Evolutionary conservation across 2,888 invertebrate genomes (phyloP).

Genomic region (Chrysina gloriosa): DNA sequence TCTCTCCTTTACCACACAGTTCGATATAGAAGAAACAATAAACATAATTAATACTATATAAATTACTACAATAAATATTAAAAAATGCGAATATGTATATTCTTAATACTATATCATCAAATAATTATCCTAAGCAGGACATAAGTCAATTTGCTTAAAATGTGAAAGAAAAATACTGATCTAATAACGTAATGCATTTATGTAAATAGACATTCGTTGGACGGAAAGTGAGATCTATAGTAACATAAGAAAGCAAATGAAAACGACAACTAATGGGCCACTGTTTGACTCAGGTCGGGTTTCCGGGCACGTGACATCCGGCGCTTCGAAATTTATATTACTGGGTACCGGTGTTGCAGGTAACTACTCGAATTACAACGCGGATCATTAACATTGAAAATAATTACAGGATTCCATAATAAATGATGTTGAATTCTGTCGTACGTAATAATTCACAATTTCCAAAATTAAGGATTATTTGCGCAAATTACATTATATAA

Average conservation of each 20-base stretch:
- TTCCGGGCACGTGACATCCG: conserved; percentile 58
- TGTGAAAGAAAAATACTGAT: background rate
- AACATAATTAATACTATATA: background rate
- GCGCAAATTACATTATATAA: too few relatives aligned
- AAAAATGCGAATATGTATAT: background rate
- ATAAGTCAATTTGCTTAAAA: background rate
- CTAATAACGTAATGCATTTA: conserved; percentile 28
- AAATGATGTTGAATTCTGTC: background rate
- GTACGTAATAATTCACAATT: background rate
- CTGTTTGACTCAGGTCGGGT: conserved; percentile 58
- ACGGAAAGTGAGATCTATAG: conserved; percentile 39
- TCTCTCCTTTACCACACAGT: too few relatives aligned
- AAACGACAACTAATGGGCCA: conserved; percentile 55
- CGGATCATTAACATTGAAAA: conserved; percentile 39
- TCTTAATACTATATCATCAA: too few relatives aligned
- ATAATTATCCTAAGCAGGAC: background rate
- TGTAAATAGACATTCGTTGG: conserved; percentile 37
- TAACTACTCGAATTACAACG: conserved; percentile 39
- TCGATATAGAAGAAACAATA: too few relatives aligned
- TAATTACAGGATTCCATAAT: conserved; percentile 41
- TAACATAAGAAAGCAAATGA: conserved; percentile 45
- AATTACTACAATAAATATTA: background rate
- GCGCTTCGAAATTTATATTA: conserved; percentile 40
- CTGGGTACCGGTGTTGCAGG: conserved; percentile 20
- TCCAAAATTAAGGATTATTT: too few relatives aligned